phyloP scores from a whole-genome alignment of 1,140 invertebrate species.

The Papilio aristodemus region DNA sequence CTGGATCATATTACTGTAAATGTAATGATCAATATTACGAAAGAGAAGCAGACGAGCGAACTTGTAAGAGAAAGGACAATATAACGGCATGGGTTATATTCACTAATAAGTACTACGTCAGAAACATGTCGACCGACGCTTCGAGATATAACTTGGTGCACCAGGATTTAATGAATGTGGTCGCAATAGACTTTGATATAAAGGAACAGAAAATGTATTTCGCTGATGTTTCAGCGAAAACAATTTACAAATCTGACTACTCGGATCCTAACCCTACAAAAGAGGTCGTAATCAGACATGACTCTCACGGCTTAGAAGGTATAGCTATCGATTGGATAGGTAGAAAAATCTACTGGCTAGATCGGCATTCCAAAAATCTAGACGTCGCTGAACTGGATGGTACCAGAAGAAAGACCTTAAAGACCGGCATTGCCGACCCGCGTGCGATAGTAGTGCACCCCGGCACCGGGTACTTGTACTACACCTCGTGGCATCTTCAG shows the following conservation, averaged over 20 bases:
- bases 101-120: constrained; percentile 98
- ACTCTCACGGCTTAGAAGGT: constrained; percentile 97
- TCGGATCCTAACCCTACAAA: constrained; percentile 78
- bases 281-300: constrained; percentile 94
- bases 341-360: constrained; percentile 98
- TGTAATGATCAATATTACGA: constrained; percentile 97
- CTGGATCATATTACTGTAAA: constrained; percentile 97
- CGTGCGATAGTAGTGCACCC: constrained; percentile 97
- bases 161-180: constrained; percentile 97
- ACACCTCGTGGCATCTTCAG: constrained; percentile 97
- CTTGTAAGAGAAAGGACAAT: constrained; percentile 93
- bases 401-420: constrained; percentile 92
- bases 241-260: constrained; percentile 89
- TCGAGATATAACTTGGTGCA: constrained; percentile 92
- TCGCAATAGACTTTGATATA: constrained; percentile 96
- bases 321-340: constrained; percentile 98
- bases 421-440: constrained; percentile 94
- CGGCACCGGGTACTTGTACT: constrained; percentile 96
- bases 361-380: constrained; percentile 95
- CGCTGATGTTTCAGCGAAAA: constrained; percentile 96
- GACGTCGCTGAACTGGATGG: constrained; percentile 96
- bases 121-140: constrained; percentile 96
- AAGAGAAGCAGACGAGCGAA: constrained; percentile 90
- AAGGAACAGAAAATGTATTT: constrained; percentile 93
- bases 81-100: constrained; percentile 96